A percentile compares a stretch with the other conserved stretches of the same genome.
phyloP scores from a whole-genome alignment of 2,888 invertebrate genomes.

The Chaitophorus viminalis region DNA sequence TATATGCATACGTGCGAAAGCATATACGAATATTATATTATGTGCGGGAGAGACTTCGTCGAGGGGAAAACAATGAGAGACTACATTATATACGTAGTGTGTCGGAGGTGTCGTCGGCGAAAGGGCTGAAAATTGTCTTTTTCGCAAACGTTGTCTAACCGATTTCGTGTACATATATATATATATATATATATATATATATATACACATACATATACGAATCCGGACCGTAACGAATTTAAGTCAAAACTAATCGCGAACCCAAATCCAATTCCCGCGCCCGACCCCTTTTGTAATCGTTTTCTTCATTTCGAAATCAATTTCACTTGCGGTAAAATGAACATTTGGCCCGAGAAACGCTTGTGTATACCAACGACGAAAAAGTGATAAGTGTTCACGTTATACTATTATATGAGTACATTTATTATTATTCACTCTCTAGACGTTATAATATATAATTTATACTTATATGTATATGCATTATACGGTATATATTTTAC shows the following conservation, averaged over 20 bases:
- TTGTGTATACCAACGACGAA: background rate
- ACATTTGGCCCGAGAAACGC: slow-evolving; percentile 18
- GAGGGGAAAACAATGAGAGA: slow-evolving; percentile 23
- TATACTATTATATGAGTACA: background rate
- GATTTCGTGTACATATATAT: slow-evolving; percentile 21
- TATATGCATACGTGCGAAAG: no score
- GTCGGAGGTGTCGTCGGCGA: background rate
- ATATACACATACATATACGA: background rate
- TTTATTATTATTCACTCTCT: background rate
- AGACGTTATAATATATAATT: background rate
- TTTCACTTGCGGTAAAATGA: slow-evolving; percentile 53
- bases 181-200: background rate
- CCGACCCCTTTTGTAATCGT: slow-evolving; percentile 50
- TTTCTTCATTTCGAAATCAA: slow-evolving; percentile 45
- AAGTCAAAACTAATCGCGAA: slow-evolving; percentile 57
- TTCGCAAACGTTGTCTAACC: slow-evolving; percentile 35
- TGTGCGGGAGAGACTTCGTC: background rate
- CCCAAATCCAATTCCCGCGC: slow-evolving; percentile 52
- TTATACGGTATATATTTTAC: background rate
- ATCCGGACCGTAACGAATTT: slow-evolving; percentile 42
- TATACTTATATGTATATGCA: no score
- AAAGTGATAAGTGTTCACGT: background rate
- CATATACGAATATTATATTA: background rate
- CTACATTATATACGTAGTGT: background rate
- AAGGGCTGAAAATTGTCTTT: slow-evolving; percentile 55